Evolutionary conservation across 2,113 vertebrate species (phyloP).

Genomic region (Hucho hucho): DNA sequence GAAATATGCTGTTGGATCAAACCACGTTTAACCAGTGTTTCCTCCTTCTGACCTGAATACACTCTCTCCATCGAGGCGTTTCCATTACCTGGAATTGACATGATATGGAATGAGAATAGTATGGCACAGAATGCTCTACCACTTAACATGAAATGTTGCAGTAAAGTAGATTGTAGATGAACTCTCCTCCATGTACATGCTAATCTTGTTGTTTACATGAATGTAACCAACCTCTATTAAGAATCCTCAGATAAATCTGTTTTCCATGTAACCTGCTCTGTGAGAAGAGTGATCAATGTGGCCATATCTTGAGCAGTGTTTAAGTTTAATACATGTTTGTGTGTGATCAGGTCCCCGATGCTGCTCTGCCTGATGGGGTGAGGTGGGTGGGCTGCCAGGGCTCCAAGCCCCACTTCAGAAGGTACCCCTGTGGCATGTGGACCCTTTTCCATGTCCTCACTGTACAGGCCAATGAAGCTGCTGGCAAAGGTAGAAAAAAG

Average conservation of each 20-base stretch:
- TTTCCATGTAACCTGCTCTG: no score
- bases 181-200: no score
- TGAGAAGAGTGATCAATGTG: no score
- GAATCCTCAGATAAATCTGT: no score
- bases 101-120: no score
- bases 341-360: conserved; percentile 48
- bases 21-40: neutral
- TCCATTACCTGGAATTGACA: no score
- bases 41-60: no score
- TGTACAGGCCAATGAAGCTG: conserved; percentile 71
- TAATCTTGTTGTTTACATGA: neutral
- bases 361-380: conserved; percentile 71
- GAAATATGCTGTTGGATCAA: conserved; percentile 64
- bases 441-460: conserved; percentile 89
- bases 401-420: conserved; percentile 78
- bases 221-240: neutral
- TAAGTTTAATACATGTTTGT: conserved; percentile 3
- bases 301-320: no score
- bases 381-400: conserved; percentile 91
- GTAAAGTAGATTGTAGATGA: no score
- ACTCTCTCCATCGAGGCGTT: no score
- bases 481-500: conserved; percentile 44
- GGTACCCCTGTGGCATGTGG: conserved; percentile 91
- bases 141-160: no score
- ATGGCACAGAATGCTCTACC: no score